Evolutionary conservation across 2,888 invertebrate genomes (phyloP), one percentile per base, ranked within the genome.

Genomic region (Ganaspis brasiliensis): DNA sequence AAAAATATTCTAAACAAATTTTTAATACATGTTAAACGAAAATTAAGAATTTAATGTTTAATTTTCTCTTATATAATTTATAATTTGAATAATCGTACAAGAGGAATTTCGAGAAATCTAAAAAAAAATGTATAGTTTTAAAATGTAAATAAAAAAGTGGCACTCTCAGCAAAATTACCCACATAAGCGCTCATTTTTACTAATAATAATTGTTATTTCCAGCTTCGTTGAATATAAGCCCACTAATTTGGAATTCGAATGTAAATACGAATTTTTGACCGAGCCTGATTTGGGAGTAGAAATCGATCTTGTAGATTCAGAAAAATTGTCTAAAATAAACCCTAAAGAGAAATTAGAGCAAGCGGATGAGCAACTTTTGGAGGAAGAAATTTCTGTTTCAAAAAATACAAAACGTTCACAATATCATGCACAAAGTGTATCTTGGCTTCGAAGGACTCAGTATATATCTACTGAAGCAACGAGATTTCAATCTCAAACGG

Each of bases 391-490:
- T 26, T 93, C 95, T 76, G 95, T 96, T 0, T 96, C 96, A 0
- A 96, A 96, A 87, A 96, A 97, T 89, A 96, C 96, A 0, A 96
- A 96, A 89, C 92, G 97, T 81, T 98, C 98, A 0, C 94, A 96
- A 4, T 98, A 98, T 92, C 98, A 99, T 93, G 97, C 97, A 2
- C 96, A 96, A 83, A 96, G 96, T 89, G 98, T 99, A 3, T 98
- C 98, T 0, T 99, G 98, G 98, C 93, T 99, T 90, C 95, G 99
- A 70, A 95, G 98, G 84, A 99, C 98, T 0, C 98, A 99, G 91
- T 99, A 99, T 89, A 99, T 99, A 87, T 98, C 98, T 16, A 98
- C 98, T 73, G 98, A 99, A 92, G 98, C 97, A 91, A 98, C 98
- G 35, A 94, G 98, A 79, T 98, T 98, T 92, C 98, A 98, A 90